Evolutionary conservation across 2,113 vertebrate genomes (phyloP).

Genomic region (Desmodus rotundus): DNA sequence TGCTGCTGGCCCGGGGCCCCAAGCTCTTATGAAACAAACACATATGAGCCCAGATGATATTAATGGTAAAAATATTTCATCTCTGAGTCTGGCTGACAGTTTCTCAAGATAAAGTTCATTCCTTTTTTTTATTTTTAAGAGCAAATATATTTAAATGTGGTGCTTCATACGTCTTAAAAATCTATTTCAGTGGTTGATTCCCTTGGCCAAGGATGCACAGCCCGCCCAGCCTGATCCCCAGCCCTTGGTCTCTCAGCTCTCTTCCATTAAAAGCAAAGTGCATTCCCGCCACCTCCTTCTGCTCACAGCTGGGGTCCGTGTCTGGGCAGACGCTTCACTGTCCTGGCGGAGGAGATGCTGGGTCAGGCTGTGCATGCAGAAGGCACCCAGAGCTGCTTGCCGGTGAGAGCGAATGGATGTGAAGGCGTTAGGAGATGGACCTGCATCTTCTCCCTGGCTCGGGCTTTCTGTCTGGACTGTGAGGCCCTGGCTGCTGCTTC

Average conservation of each 20-base stretch:
- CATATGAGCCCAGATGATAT: not conserved
- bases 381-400: accelerated
- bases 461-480: not conserved
- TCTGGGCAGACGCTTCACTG: not conserved
- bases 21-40: not conserved
- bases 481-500: not conserved
- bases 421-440: accelerated
- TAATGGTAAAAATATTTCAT: conserved; percentile 9
- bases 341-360: not conserved
- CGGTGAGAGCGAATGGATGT: accelerated
- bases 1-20: not conserved
- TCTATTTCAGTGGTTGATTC: not conserved
- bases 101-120: conserved; percentile 24
- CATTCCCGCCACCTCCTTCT: accelerated
- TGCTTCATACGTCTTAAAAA: not conserved
- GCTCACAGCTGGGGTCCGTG: not conserved
- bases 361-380: not conserved
- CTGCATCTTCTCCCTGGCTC: accelerated
- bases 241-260: not conserved
- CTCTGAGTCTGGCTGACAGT: not conserved
- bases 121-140: not conserved
- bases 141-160: not conserved
- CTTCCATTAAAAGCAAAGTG: not conserved
- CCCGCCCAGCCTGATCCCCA: not conserved
- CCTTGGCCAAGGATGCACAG: not conserved